These are phyloP conservation scores for Hypsibius dujardini DNA, from an alignment of 1,140 invertebrate species.

Conservation along the genomic window DNA sequence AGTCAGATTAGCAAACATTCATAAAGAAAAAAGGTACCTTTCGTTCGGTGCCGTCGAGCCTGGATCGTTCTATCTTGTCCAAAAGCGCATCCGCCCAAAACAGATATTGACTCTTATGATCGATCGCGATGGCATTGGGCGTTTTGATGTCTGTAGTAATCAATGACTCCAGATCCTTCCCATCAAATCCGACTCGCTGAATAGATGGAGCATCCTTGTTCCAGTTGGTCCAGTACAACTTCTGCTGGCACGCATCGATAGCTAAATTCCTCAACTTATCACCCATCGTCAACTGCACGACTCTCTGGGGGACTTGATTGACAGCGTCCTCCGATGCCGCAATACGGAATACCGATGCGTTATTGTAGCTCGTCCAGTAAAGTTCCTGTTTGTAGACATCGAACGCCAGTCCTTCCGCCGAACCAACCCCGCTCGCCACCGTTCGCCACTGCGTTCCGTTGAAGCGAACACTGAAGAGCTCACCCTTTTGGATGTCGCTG, in stretches of 20 bases:
- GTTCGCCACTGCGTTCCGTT: conserved; percentile 44
- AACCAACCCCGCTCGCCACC: conserved; percentile 38
- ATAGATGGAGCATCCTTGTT: conserved; percentile 48
- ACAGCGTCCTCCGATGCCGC: conserved; percentile 23
- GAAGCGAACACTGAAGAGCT: conserved; percentile 63
- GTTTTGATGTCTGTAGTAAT: conserved; percentile 57
- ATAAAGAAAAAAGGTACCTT: conserved; percentile 27
- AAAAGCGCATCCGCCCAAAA: conserved; percentile 43
- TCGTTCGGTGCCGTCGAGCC: conserved; percentile 37
- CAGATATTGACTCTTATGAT: conserved; percentile 47
- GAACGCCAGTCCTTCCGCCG: conserved; percentile 63
- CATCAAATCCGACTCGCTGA: conserved; percentile 49
- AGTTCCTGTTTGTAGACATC: conserved; percentile 45
- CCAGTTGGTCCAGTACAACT: conserved; percentile 67
- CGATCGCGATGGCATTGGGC: conserved; percentile 60
- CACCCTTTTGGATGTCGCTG: conserved; percentile 64
- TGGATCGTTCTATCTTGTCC: conserved; percentile 35
- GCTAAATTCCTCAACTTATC: conserved; percentile 65
- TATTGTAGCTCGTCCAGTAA: conserved; percentile 69
- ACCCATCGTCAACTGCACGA: conserved; percentile 46
- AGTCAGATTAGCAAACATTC: conserved; percentile 22
- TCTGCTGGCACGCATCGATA: conserved; percentile 44
- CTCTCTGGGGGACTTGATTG: conserved; percentile 30
- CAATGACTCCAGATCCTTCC: conserved; percentile 45
- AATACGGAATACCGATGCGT: conserved; percentile 48